Conservation (phyloP, 2,888 invertebrate species). For the Chloroclysta siterata region DNA sequence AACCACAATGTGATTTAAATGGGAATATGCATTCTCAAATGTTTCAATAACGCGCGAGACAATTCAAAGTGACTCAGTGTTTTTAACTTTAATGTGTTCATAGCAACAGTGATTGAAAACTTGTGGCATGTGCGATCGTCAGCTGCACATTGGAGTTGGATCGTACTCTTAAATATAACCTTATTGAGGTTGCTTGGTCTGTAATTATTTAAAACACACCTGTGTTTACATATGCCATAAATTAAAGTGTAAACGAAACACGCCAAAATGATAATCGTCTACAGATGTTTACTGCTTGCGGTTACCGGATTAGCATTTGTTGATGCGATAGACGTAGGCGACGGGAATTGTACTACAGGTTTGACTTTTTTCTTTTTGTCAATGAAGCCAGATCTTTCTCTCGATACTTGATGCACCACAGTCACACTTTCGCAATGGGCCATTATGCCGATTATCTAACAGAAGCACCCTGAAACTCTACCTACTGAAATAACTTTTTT, state of each 20-base stretch:
- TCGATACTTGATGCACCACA: conserved; percentile 33
- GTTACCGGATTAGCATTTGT: conserved; percentile 51
- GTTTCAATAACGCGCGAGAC: conserved; percentile 56
- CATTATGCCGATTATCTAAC: conserved; percentile 12
- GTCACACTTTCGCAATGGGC: conserved; percentile 27
- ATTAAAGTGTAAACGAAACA: conserved; percentile 45
- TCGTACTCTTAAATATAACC: conserved; percentile 59
- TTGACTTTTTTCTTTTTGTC: conserved; percentile 57
- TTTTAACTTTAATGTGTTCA: conserved; percentile 65
- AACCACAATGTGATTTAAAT: conserved; percentile 50
- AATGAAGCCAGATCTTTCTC: conserved; percentile 41
- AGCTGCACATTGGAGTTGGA: conserved; percentile 49
- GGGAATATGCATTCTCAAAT: conserved; percentile 45
- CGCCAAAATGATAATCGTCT: conserved; percentile 61
- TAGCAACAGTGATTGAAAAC: conserved; percentile 62
- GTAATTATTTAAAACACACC: conserved; percentile 42
- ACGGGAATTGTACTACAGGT: conserved; percentile 54
- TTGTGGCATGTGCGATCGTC: conserved; percentile 63
- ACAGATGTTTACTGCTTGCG: conserved; percentile 54
- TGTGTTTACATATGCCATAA: conserved; percentile 47
- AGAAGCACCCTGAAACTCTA: conserved; percentile 22
- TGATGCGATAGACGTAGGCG: conserved; percentile 43
- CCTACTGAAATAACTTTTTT: conserved; percentile 24
- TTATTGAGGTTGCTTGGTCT: conserved; percentile 51
- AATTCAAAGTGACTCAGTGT: conserved; percentile 75